phyloP scores from a whole-genome alignment of 2,113 vertebrate species.

The Thomomys bottae region DNA sequence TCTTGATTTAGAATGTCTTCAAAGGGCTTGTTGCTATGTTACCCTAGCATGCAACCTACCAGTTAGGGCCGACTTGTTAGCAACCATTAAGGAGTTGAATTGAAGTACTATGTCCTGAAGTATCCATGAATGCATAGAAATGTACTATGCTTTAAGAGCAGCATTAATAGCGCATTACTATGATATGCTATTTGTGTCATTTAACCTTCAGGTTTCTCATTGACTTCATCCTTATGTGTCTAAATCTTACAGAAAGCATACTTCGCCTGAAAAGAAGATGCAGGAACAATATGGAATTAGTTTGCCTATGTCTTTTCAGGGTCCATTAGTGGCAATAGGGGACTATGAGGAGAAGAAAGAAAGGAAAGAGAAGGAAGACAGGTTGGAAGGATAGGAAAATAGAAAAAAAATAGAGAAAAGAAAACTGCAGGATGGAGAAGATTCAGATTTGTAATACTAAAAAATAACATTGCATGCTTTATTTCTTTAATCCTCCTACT shows the following conservation, averaged over 20 bases:
- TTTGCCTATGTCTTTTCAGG: background rate
- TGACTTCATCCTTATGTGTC: conserved; percentile 46
- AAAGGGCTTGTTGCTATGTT: background rate
- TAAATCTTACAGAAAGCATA: conserved; percentile 21
- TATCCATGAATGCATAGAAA: background rate
- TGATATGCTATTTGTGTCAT: background rate
- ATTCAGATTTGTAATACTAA: background rate
- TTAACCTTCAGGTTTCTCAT: conserved; percentile 46
- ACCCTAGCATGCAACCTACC: background rate
- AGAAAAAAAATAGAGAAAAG: background rate
- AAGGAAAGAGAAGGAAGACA: background rate
- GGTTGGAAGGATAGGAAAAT: background rate
- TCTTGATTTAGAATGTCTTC: background rate
- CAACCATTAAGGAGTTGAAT: conserved; percentile 3
- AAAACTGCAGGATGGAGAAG: background rate
- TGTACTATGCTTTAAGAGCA: background rate
- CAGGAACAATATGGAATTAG: background rate
- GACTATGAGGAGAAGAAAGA: background rate
- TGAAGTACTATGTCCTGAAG: background rate
- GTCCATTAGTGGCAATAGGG: background rate
- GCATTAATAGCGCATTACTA: conserved; percentile 19
- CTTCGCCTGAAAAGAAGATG: conserved; percentile 11
- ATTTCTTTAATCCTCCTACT: conserved; percentile 39
- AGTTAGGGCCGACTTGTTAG: conserved; percentile 50
- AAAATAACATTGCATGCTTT: background rate